Evolutionary conservation across 2,113 vertebrate species (phyloP).

Genomic region (Hydropotes inermis): DNA sequence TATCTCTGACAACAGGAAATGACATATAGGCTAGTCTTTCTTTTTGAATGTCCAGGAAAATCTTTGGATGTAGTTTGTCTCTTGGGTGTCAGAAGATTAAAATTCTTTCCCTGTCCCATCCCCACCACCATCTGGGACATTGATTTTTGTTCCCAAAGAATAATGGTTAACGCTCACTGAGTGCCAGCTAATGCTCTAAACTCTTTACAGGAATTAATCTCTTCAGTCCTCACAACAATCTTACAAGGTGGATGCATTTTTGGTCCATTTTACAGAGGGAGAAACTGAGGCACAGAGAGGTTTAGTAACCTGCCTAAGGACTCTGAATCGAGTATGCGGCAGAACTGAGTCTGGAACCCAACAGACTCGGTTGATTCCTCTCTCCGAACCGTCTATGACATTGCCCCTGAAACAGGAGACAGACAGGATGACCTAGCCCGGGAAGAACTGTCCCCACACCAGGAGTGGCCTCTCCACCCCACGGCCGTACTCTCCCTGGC

Average conservation of each 20-base stretch:
- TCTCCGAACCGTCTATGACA: too few species aligned
- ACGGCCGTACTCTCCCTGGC: not conserved
- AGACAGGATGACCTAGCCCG: not conserved
- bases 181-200: not conserved
- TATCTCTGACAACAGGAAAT: not conserved
- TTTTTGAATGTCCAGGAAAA: not conserved
- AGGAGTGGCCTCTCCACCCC: not conserved
- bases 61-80: not conserved
- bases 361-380: not conserved
- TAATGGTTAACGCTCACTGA: too few species aligned
- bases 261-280: not conserved
- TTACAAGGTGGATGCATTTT: not conserved
- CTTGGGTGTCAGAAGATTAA: not conserved
- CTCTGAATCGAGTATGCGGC: not conserved
- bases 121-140: not conserved
- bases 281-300: not conserved
- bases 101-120: not conserved
- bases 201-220: not conserved
- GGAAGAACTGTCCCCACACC: not conserved
- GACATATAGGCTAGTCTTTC: not conserved
- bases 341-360: not conserved
- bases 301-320: not conserved
- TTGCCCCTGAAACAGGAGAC: not conserved
- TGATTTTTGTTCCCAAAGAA: not conserved
- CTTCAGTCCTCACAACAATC: not conserved